These are phyloP conservation scores for Scolopax bukidnonensis DNA, from an alignment of 2,797 vertebrate genomes.

Conservation along the genomic window DNA sequence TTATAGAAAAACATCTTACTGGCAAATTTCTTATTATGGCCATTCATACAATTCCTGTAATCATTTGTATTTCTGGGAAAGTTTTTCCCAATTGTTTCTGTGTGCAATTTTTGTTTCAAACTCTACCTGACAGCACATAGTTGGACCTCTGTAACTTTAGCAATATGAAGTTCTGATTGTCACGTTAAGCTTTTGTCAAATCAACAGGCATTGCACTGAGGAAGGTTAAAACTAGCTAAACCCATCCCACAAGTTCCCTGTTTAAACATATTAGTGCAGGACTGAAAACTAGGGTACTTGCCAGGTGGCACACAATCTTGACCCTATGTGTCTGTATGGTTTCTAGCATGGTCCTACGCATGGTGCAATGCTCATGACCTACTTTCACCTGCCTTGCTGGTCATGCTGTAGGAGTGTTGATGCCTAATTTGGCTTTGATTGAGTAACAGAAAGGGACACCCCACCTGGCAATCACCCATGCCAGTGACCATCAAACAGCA, in stretches of 20 bases:
- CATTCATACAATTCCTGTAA: not conserved
- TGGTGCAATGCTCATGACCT: not conserved
- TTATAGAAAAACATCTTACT: not conserved
- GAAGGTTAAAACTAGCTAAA: not conserved
- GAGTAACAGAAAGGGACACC: not conserved
- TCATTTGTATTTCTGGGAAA: not conserved
- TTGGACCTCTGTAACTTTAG: not conserved
- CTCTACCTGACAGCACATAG: not conserved
- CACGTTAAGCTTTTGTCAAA: not conserved
- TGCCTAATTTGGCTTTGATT: not conserved
- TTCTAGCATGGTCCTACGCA: not conserved
- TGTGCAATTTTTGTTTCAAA: not conserved
- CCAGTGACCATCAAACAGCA: not conserved
- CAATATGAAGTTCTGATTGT: not conserved
- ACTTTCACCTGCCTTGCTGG: not conserved
- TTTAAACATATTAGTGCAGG: not conserved
- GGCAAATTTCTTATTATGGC: not conserved
- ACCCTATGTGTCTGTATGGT: not conserved
- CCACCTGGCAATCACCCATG: not conserved
- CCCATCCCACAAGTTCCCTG: not conserved
- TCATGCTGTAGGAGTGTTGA: not conserved
- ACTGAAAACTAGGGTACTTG: not conserved
- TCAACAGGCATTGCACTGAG: not conserved
- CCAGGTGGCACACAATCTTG: not conserved
- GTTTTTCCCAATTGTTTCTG: not conserved